Conservation (phyloP, 2,888 invertebrate species). For the Sericinus montela region DNA sequence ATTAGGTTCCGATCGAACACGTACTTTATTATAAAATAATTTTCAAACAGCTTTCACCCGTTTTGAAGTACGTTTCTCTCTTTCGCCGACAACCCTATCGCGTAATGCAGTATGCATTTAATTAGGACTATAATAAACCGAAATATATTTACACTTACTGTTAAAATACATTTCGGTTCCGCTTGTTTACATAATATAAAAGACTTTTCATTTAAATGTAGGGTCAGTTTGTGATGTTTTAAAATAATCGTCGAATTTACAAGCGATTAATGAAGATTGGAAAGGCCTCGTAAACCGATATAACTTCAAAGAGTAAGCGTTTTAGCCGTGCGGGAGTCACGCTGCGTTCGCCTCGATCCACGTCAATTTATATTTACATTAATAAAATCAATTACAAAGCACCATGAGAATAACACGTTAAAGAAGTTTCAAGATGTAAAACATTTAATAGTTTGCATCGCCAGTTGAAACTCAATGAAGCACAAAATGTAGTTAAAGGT, state of each 20-base stretch:
- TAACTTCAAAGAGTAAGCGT: conserved; percentile 42
- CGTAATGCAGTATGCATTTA: not conserved
- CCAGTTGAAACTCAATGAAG: not conserved
- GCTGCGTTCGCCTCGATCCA: conserved; percentile 32
- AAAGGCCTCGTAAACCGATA: conserved; percentile 44
- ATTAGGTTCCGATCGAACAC: conserved; percentile 18
- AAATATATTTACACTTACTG: not conserved
- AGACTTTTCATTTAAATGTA: not conserved
- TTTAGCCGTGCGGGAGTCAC: conserved; percentile 28
- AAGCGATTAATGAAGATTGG: conserved; percentile 33
- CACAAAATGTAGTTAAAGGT: not conserved
- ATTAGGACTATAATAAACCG: not conserved
- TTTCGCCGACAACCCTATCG: not conserved
- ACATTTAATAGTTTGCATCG: conserved; percentile 21
- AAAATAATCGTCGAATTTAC: conserved; percentile 13
- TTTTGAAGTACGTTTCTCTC: conserved; percentile 23
- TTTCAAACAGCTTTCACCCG: conserved; percentile 29
- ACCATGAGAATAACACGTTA: conserved; percentile 34
- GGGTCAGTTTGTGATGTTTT: not conserved
- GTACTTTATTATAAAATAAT: conserved; percentile 25
- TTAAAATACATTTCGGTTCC: not conserved
- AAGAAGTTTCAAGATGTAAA: conserved; percentile 18
- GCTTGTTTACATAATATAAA: not conserved
- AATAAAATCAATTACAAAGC: conserved; percentile 39
- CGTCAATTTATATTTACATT: conserved; percentile 37